A percentile compares a stretch with the other conserved stretches of the same genome.
These are phyloP conservation scores for Pherbina coryleti DNA, from an alignment of 2,888 invertebrate species.

Conservation along the genomic window DNA sequence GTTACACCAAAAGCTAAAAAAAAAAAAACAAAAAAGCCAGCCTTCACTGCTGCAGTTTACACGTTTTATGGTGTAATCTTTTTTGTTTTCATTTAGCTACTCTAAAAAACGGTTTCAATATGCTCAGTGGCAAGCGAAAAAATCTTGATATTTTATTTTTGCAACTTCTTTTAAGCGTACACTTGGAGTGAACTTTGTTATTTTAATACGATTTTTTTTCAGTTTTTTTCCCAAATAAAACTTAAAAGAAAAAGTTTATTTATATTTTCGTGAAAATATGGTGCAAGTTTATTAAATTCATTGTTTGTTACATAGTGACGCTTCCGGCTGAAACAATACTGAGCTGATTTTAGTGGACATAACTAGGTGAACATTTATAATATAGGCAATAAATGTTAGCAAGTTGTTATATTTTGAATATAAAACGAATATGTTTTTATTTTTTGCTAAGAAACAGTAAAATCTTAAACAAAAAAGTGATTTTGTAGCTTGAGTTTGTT, in stretches of 20 bases:
- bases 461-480: too few relatives aligned
- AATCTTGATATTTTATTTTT: neutral
- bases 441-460: neutral
- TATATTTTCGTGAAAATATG: neutral
- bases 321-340: too few relatives aligned
- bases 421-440: neutral
- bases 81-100: neutral
- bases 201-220: neutral
- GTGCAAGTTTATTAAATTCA: neutral
- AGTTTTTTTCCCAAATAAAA: neutral
- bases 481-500: neutral
- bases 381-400: neutral
- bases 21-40: neutral
- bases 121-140: neutral
- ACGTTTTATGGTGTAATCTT: conserved; percentile 22
- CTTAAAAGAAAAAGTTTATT: neutral
- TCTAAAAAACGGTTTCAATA: too few relatives aligned
- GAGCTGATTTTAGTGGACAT: neutral
- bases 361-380: neutral
- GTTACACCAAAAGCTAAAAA: neutral
- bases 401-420: too few relatives aligned
- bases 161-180: too few relatives aligned
- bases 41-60: conserved; percentile 22
- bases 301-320: neutral
- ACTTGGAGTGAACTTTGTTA: neutral